Percentiles rank a stretch among this genome's conserved stretches.
Evolutionary conservation across 2,888 invertebrate genomes (phyloP).

Genomic region (Elmis aenea): DNA sequence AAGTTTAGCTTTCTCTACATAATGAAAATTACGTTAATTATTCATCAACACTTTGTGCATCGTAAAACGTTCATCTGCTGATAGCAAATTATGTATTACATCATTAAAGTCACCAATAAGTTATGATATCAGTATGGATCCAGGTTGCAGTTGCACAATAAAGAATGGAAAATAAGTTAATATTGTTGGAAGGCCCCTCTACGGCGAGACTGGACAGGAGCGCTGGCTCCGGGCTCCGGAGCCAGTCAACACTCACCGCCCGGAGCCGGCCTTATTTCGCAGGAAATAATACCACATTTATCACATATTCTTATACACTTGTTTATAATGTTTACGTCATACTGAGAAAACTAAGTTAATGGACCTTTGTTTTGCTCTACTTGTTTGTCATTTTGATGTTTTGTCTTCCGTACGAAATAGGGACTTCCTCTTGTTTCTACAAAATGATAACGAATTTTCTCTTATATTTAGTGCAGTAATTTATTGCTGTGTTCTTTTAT

Average conservation of each 20-base stretch:
- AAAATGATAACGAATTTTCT: too few relatives aligned
- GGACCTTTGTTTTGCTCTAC: slow-evolving; percentile 19
- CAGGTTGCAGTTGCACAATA: slow-evolving; percentile 12
- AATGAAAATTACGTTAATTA: too few relatives aligned
- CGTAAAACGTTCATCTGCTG: too few relatives aligned
- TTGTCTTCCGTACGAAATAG: slow-evolving; percentile 6
- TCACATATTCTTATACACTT: slow-evolving; percentile 27
- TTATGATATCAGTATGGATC: too few relatives aligned
- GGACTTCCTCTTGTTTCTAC: neutral
- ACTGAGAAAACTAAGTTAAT: slow-evolving; percentile 17
- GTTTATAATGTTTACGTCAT: slow-evolving; percentile 22
- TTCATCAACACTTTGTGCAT: too few relatives aligned
- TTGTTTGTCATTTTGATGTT: slow-evolving; percentile 9
- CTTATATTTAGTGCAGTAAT: too few relatives aligned
- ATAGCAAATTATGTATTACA: too few relatives aligned
- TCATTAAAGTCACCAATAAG: too few relatives aligned
- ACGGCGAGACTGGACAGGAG: slow-evolving; percentile 20
- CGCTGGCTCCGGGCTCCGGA: slow-evolving; percentile 25
- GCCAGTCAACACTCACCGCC: slow-evolving; percentile 24
- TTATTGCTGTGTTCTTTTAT: too few relatives aligned
- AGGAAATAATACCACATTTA: slow-evolving; percentile 30
- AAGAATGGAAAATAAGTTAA: slow-evolving; percentile 17
- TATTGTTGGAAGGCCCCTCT: slow-evolving; percentile 16
- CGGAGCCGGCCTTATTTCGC: slow-evolving; percentile 28
- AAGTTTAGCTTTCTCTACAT: too few relatives aligned